Base-by-base conservation (phyloP, 1,140 invertebrate genomes). In the Panagrolaimus sp. region DNA sequence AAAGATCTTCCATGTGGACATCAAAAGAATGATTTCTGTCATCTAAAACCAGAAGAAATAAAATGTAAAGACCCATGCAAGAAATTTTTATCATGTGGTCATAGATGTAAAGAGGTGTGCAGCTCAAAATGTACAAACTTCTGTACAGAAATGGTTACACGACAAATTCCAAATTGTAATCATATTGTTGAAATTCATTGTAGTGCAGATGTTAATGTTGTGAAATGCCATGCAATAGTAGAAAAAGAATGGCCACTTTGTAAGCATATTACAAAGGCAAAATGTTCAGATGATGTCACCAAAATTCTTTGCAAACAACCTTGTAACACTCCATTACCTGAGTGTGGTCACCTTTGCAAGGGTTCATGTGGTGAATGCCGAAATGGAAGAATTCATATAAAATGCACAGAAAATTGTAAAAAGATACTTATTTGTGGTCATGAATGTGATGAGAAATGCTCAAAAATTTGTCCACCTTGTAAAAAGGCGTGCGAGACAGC, bases 361-460 rank as follows among this genome's bases (percentile, higher is more conserved):
- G 77, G 79, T 53, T 74, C 45, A 7, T 83, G 83, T 71, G 79
- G 78, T 1, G 9, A 44, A 20, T 73, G 72, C 63, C 38, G 72
- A 38, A 70, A 72, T 48, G 69, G 69, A 71, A 27, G 20, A 27
- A 20, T 67, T 67, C 31, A 38, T 38, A 38, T 38, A 38, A 79
- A 61, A 85, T 85, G 83, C 7, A 16, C 3, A 5, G 14, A 83
- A 85, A 70, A 82, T 83, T 1, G 80, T 84, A 5, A 64, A 44
- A 27, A 42, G 73, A 13, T 16, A 16, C 5, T 65, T 2, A 16
- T 45, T 5, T 68, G 66, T 66, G 66, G 53, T 9, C 66, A 68
- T 48, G 63, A 27, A n/a, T 68, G 66, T 23, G 11, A 66, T 1
- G 25, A 23, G 9, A 68, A 68, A 44, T 68, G 66, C n/a, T 62